Percentiles rank a stretch among this genome's conserved stretches.
phyloP scores from a whole-genome alignment of 2,888 invertebrate species.

The Drosophila differens region DNA sequence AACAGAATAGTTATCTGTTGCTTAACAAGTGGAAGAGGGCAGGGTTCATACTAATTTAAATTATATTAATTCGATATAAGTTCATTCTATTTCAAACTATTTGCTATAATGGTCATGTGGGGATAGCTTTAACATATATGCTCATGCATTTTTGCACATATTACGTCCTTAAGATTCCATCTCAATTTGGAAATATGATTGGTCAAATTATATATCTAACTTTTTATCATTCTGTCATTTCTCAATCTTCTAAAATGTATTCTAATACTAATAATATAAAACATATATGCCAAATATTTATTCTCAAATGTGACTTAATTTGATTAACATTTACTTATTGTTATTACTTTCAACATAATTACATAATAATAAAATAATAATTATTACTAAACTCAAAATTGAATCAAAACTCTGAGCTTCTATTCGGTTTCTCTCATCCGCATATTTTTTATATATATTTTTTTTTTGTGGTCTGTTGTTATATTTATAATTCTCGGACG shows the following conservation, averaged over 20 bases:
- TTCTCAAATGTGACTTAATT: neutral
- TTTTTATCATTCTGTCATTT: too few relatives aligned
- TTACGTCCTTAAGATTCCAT: neutral
- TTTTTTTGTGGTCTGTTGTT: slow-evolving; percentile 1
- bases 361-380: neutral
- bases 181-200: neutral
- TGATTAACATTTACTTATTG: neutral
- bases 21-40: too few relatives aligned
- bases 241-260: neutral
- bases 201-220: too few relatives aligned
- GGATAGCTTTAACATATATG: neutral
- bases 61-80: neutral
- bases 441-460: neutral
- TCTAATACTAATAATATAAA: neutral
- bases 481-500: slow-evolving; percentile 34
- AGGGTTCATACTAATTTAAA: neutral
- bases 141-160: neutral
- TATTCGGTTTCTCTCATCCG: neutral
- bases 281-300: neutral
- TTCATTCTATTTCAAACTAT: neutral
- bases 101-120: neutral
- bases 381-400: neutral
- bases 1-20: neutral
- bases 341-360: neutral
- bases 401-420: neutral